Base-by-base conservation (phyloP, 92 coral and sea anemone genomes). In the Nematostella vectensis region DNA sequence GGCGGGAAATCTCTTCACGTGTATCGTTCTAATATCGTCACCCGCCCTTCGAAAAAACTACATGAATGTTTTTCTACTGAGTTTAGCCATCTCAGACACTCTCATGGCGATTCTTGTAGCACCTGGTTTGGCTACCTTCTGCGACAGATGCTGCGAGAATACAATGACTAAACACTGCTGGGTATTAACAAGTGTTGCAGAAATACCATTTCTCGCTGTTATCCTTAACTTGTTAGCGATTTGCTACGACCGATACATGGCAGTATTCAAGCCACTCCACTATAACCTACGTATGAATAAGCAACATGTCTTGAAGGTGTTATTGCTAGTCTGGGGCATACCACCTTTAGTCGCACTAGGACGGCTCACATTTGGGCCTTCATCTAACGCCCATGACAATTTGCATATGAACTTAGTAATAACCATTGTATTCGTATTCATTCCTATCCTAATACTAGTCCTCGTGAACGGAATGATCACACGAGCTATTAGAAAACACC, bases 31-130 rank as follows among this genome's bases (percentile, higher is more conserved):
- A 10, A 4, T 77, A 3, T 55, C 76, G 4, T 65, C 79, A 48
- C 71, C 61, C 11, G 54, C 56, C 2, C 76, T 82, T 19, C 74
- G 84, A 17, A 36, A 63, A 11, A 62, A 44, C 59, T 60, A 48
- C 39, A 82, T 76, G 80, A 82, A 82, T 54, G 43, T 66, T 1
- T 82, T 82, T 39, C 84, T 82, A 2, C 38, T 71, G 1, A 82
- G 89, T 29, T 61, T 82, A 9, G 83, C 89, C 2, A 27, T 31
- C 13, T 72, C 72, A 51, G 89, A 82, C 50, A 20, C 53, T 3
- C 29, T 77, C 2, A 56, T 76, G 75, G 79, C 80, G 9, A 0
- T 60, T 0, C 59, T 71, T 0, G 72, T 82, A 1, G 80, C 66
- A 20, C 84, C 84, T 1, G 76, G 82, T 11, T 82, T 63, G 29